Percentiles rank a stretch among this genome's conserved stretches.
Evolutionary conservation across 2,797 vertebrate species (phyloP).

Genomic region (Lithobates pipiens): DNA sequence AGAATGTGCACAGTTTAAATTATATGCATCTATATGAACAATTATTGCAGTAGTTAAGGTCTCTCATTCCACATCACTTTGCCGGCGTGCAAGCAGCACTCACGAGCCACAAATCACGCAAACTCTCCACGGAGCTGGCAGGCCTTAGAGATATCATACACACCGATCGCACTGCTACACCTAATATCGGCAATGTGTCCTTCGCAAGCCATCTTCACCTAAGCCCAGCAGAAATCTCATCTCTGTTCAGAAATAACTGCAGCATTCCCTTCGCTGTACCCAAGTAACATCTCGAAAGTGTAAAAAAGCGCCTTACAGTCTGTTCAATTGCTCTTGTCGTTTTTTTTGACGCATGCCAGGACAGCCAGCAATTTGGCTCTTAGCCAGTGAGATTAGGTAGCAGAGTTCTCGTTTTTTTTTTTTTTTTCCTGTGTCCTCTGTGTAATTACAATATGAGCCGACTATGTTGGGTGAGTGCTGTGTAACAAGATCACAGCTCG

Average conservation of each 20-base stretch:
- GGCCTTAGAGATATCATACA: background rate
- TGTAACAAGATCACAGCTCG: background rate
- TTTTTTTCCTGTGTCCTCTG: background rate
- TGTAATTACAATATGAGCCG: background rate
- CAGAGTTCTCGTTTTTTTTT: constrained; percentile 3
- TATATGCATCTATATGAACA: background rate
- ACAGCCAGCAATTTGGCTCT: constrained; percentile 15
- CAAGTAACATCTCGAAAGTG: background rate
- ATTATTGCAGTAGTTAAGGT: background rate
- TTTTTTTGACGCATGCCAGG: constrained; percentile 10
- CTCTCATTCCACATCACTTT: background rate
- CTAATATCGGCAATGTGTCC: background rate
- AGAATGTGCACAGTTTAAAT: background rate
- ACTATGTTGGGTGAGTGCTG: background rate
- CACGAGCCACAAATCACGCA: background rate
- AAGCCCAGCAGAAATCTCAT: background rate
- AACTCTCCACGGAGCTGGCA: background rate
- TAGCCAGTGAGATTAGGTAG: background rate
- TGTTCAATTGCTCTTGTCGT: constrained; percentile 11
- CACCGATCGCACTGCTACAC: background rate
- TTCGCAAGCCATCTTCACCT: background rate
- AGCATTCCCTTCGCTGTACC: background rate
- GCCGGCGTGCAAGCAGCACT: background rate
- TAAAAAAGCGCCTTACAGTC: background rate
- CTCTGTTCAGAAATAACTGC: background rate